Evolutionary conservation across 2,888 invertebrate species (phyloP).

Genomic region (Erebia epiphron): DNA sequence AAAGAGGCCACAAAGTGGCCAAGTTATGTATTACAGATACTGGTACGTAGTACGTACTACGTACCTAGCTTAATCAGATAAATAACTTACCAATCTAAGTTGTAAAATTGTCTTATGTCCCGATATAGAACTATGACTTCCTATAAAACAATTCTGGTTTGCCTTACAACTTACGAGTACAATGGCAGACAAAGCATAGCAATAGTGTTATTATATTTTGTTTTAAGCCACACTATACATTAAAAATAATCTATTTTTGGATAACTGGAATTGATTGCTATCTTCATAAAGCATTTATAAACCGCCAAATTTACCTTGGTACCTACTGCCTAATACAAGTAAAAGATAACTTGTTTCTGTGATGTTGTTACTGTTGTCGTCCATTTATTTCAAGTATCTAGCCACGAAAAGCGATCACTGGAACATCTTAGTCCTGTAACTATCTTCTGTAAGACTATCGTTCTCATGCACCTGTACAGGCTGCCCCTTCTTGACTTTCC

Average conservation of each 20-base stretch:
- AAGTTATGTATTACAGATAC: not conserved
- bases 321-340: too few species aligned
- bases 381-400: not conserved
- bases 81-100: not conserved
- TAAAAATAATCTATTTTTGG: too few species aligned
- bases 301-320: too few species aligned
- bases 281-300: too few species aligned
- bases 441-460: too few species aligned
- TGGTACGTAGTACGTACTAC: too few species aligned
- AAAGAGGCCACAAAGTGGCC: too few species aligned
- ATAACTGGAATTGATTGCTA: too few species aligned
- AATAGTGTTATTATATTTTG: not conserved
- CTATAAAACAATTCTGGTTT: not conserved
- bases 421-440: too few species aligned
- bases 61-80: not conserved
- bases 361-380: not conserved
- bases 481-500: too few species aligned
- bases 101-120: conserved; percentile 1
- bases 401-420: not conserved
- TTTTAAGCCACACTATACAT: not conserved
- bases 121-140: not conserved
- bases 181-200: not conserved
- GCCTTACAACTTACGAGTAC: not conserved
- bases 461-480: too few species aligned
- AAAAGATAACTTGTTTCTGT: not conserved